Evolutionary conservation across 92 coral and sea anemone genomes (phyloP).

Genomic region (Phenganax stokvisi): DNA sequence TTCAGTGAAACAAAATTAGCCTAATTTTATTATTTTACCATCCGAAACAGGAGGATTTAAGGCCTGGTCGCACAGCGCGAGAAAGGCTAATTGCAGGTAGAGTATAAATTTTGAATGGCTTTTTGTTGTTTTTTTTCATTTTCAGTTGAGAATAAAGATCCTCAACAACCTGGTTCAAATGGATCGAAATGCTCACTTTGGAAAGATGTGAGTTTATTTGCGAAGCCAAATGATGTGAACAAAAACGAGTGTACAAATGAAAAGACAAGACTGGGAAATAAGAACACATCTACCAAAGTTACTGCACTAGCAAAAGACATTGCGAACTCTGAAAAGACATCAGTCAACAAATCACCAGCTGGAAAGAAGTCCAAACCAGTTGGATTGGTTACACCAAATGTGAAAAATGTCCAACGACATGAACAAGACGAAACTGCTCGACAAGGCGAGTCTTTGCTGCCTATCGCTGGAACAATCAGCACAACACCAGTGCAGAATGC

Average conservation of each 20-base stretch:
- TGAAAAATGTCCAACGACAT: neutral
- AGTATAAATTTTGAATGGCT: neutral
- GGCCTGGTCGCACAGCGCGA: too few species aligned
- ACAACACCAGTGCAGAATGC: neutral
- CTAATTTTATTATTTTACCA: too few species aligned
- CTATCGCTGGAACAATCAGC: neutral
- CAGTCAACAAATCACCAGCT: neutral
- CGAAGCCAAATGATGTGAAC: conserved; percentile 5
- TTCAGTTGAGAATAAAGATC: neutral
- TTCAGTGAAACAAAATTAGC: too few species aligned
- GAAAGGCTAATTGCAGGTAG: too few species aligned
- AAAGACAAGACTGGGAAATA: neutral
- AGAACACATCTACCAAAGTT: neutral
- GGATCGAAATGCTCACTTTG: conserved; percentile 17
- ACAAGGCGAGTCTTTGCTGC: neutral
- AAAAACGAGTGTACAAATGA: neutral
- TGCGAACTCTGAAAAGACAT: neutral
- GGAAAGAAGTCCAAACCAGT: neutral
- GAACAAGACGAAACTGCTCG: neutral
- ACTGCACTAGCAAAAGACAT: neutral
- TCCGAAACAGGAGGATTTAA: too few species aligned
- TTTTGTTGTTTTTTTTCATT: neutral
- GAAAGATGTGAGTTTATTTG: conserved; percentile 19
- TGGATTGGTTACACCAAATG: conserved; percentile 9
- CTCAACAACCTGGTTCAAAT: neutral